Percentiles rank a stretch among this genome's conserved stretches.
phyloP scores from a whole-genome alignment of 2,888 invertebrate genomes.

The Caenorhabditis angaria region DNA sequence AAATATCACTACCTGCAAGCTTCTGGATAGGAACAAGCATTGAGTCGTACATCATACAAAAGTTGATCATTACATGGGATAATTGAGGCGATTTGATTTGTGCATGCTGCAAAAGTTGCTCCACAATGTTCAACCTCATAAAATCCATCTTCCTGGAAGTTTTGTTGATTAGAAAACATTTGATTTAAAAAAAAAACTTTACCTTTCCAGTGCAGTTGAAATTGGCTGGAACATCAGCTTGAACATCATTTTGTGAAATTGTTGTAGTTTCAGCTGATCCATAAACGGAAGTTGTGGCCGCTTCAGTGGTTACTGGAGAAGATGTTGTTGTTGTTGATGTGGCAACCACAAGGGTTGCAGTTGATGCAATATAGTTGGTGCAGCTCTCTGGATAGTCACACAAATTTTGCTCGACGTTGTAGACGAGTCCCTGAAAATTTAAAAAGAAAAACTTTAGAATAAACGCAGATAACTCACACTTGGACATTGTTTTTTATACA shows the following conservation, averaged over 20 bases:
- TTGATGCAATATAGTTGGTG: neutral
- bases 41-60: conserved; percentile 39
- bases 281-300: too few species aligned
- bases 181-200: too few species aligned
- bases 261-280: too few species aligned
- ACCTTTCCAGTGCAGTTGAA: conserved; percentile 35
- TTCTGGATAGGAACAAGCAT: conserved; percentile 39
- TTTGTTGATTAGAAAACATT: too few species aligned
- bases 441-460: neutral
- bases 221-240: neutral
- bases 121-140: conserved; percentile 30
- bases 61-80: conserved; percentile 22
- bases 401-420: conserved; percentile 30
- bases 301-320: too few species aligned
- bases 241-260: neutral
- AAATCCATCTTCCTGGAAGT: conserved; percentile 37
- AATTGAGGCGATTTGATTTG: conserved; percentile 5
- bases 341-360: neutral
- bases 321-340: neutral
- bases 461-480: neutral
- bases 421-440: conserved; percentile 29
- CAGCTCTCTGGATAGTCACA: conserved; percentile 41
- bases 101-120: conserved; percentile 28
- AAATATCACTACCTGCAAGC: conserved; percentile 30
- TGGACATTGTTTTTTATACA: conserved; percentile 48